Evolutionary conservation across 2,888 invertebrate species (phyloP).

Genomic region (Euplexia lucipara): DNA sequence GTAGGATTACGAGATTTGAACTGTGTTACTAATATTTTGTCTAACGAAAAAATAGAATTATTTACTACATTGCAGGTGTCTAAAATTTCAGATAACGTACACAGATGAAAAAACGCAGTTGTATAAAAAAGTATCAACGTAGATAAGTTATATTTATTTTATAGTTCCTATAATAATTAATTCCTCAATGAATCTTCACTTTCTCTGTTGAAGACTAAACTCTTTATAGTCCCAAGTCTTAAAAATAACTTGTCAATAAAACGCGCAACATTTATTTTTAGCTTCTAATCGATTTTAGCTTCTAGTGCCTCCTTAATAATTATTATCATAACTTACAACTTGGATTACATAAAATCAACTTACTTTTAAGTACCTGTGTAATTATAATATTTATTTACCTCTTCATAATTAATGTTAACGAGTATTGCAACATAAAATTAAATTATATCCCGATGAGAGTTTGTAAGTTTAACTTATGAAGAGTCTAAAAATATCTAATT

Average conservation of each 20-base stretch:
- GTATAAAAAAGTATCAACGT: no score
- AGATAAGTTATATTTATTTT: no score
- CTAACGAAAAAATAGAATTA: neutral
- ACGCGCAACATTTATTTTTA: neutral
- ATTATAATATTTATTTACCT: slow-evolving; percentile 44
- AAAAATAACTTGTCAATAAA: neutral
- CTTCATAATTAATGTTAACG: slow-evolving; percentile 31
- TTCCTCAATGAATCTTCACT: no score
- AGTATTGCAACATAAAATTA: slow-evolving; percentile 15
- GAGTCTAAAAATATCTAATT: neutral
- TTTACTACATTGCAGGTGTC: neutral
- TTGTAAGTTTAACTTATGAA: neutral
- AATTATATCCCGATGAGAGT: neutral
- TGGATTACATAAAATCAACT: slow-evolving; percentile 37
- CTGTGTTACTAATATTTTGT: slow-evolving; percentile 4
- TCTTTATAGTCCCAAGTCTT: neutral
- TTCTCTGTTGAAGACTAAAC: no score
- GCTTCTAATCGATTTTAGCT: slow-evolving; percentile 22
- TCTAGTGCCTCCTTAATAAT: slow-evolving; percentile 34
- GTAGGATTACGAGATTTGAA: slow-evolving; percentile 28
- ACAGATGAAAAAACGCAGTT: no score
- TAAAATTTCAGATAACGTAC: neutral
- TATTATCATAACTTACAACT: slow-evolving; percentile 30
- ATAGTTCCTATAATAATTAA: no score
- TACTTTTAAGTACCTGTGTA: slow-evolving; percentile 22